Evolutionary conservation across 23 tunicate genomes (phyloP).

Genomic region (Trididemnum miniatum): DNA sequence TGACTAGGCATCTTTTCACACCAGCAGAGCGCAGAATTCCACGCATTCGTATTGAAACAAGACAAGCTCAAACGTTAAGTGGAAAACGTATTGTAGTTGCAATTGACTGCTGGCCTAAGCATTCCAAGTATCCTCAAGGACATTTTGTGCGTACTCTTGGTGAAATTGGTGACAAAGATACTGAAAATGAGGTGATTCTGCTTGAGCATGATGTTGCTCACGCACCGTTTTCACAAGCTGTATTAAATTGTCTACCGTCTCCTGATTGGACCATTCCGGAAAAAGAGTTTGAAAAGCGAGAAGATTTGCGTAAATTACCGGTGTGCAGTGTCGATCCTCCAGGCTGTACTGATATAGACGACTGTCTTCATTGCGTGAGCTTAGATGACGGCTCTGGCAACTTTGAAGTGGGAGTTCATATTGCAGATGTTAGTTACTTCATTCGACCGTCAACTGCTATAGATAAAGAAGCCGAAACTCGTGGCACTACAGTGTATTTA

Average conservation of each 20-base stretch:
- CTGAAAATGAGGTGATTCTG: slow-evolving; percentile 94
- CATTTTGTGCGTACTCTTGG: slow-evolving; percentile 97
- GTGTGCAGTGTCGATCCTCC: slow-evolving; percentile 99
- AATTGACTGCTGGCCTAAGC: slow-evolving; percentile 89
- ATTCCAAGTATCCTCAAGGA: slow-evolving; percentile 98
- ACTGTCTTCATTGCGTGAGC: slow-evolving; percentile 79
- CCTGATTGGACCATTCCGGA: slow-evolving; percentile 82
- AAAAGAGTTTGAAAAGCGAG: slow-evolving; percentile 59
- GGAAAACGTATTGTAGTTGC: slow-evolving; percentile 93
- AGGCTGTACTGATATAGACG: slow-evolving; percentile 99
- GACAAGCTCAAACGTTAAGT: slow-evolving; percentile 79
- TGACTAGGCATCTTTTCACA: slow-evolving; percentile 86
- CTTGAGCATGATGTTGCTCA: slow-evolving; percentile 97
- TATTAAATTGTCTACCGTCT: slow-evolving; percentile 88
- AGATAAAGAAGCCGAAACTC: slow-evolving; percentile 76
- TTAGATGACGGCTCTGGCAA: slow-evolving; percentile 51
- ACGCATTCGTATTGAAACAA: slow-evolving; percentile 86
- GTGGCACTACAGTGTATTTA: slow-evolving; percentile 96
- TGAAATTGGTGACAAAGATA: slow-evolving; percentile 92
- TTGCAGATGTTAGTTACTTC: slow-evolving; percentile 97
- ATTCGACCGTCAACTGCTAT: slow-evolving; percentile 85
- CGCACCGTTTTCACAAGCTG: slow-evolving; percentile 97
- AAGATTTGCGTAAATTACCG: slow-evolving; percentile 75
- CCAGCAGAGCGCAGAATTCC: slow-evolving; percentile 96
- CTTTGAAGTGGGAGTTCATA: slow-evolving; percentile 97